Base-by-base conservation (phyloP, 1,140 invertebrate genomes). In the Cydia amplana region DNA sequence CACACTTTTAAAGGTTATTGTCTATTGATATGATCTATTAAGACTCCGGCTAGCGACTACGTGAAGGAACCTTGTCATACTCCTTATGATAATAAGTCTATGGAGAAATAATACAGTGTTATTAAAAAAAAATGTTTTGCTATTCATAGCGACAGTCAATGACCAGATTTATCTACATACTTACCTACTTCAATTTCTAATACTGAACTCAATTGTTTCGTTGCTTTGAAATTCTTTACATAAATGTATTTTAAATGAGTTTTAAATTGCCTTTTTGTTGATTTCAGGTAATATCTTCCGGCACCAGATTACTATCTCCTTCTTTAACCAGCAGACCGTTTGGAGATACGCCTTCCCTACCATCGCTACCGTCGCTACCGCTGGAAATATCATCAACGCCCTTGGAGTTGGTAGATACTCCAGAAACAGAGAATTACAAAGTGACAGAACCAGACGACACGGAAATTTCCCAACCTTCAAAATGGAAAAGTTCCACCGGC, bases 401-500 rank as follows among this genome's bases (percentile, higher is more conserved):
- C n/a, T 83, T 91, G 77, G 90, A 91, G 60, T 82, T 82, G 60
- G 83, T 78, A 25, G 90, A 89, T 28, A 80, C 80, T 43, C 73
- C 78, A 55, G 89, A 87, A 72, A 82, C 80, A 73, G 86, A 87
- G 81, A 90, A 88, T 77, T 93, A 93, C 74, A 92, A 93, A 87
- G 91, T 93, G 20, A 92, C 89, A 55, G 91, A 93, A 82, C 87
- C 90, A 49, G 89, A 91, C 70, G 90, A 93, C 64, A 87, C 88
- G 46, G 92, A 93, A 28, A 93, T 93, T 74, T 91, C 89, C n/a
- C 89, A 93, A 79, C 88, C 92, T 9, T 93, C 92, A 28, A 94
- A 94, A 79, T 95, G 95, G 95, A 93, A 93, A 75, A 87, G 94
- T 74, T 93, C 94, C 23, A 94, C 93, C 18, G 94, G 94, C 81